Percentiles rank a stretch among this genome's conserved stretches.
Conservation (phyloP, 2,888 invertebrate species). For the Laspeyria flexula region DNA sequence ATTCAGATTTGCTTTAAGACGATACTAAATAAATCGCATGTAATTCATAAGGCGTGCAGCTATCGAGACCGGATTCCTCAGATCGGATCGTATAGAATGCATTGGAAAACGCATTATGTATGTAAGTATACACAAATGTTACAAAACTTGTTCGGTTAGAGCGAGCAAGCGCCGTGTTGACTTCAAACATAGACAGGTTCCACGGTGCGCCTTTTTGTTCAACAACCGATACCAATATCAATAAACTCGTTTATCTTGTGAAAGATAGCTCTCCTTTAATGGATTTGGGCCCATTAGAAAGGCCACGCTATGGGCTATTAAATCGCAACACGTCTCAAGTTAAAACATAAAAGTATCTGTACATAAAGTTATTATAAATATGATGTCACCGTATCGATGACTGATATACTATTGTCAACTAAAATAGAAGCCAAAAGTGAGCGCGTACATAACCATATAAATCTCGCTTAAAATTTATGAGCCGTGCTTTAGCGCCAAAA, state of each 20-base stretch:
- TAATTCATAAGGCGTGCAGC: conserved; percentile 45
- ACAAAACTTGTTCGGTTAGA: conserved; percentile 69
- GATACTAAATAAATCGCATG: conserved; percentile 42
- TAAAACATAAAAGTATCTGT: conserved; percentile 8
- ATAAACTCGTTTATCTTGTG: conserved; percentile 68
- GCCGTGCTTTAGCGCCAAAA: conserved; percentile 51
- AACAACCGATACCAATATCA: conserved; percentile 64
- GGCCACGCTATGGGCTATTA: conserved; percentile 25
- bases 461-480: conserved; percentile 50
- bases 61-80: conserved; percentile 59
- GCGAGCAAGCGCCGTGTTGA: conserved; percentile 59
- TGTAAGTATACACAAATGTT: conserved; percentile 56
- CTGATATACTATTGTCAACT: conserved; percentile 38
- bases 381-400: conserved; percentile 35
- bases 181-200: conserved; percentile 69
- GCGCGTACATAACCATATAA: conserved; percentile 55
- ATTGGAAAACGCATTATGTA: conserved; percentile 65
- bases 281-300: conserved; percentile 53
- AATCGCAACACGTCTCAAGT: conserved; percentile 14
- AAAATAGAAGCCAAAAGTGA: conserved; percentile 51
- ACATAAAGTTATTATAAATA: conserved; percentile 8
- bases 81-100: conserved; percentile 64
- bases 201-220: conserved; percentile 57
- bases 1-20: conserved; percentile 12
- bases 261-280: conserved; percentile 66